These are phyloP conservation scores for Macrostomum cliftonense DNA, from an alignment of 2,888 invertebrate species.

Conservation along the genomic window DNA sequence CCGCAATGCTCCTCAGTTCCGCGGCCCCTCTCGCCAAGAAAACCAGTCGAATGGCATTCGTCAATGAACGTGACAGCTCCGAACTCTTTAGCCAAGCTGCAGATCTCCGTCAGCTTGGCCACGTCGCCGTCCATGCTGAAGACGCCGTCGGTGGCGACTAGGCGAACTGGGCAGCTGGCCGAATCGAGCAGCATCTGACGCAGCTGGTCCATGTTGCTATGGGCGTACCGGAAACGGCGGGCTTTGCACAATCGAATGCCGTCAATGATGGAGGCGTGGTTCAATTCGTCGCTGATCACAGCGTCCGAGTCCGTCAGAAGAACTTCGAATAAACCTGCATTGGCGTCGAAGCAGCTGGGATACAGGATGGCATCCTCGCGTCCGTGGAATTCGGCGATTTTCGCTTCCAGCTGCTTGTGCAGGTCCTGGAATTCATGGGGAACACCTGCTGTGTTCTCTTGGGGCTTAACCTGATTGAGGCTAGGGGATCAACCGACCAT, in stretches of 20 bases:
- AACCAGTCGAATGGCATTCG: conserved; percentile 77
- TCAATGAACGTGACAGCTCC: conserved; percentile 62
- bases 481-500: no score
- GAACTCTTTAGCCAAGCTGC: conserved; percentile 57
- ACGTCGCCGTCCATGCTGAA: conserved; percentile 87
- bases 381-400: conserved; percentile 59
- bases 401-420: conserved; percentile 53
- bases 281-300: conserved; percentile 67
- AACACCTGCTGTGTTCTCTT: no score
- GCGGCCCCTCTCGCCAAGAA: conserved; percentile 68
- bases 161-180: conserved; percentile 48
- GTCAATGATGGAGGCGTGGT: conserved; percentile 80
- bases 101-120: conserved; percentile 54
- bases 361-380: conserved; percentile 70
- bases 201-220: conserved; percentile 61
- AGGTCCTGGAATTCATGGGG: conserved; percentile 33
- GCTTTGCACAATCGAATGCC: conserved; percentile 74
- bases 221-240: conserved; percentile 59
- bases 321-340: conserved; percentile 49
- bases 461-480: no score
- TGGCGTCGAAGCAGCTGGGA: conserved; percentile 75
- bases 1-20: conserved; percentile 16
- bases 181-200: conserved; percentile 51
- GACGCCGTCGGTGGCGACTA: conserved; percentile 75
- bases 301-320: conserved; percentile 51